phyloP scores from a whole-genome alignment of 2,888 invertebrate species.

The Tenthredo mesomela region DNA sequence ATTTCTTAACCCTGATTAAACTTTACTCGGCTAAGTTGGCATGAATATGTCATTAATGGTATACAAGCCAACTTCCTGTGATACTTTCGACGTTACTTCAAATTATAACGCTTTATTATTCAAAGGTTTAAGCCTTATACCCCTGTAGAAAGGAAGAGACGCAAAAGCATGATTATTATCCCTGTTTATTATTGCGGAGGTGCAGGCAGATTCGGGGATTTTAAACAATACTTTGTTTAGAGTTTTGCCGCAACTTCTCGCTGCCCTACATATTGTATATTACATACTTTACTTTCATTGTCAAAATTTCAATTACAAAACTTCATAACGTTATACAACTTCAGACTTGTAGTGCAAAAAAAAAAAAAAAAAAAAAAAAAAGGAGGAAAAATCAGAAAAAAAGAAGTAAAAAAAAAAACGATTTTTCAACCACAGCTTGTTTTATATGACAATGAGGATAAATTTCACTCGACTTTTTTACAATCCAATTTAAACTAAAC shows the following conservation, averaged over 20 bases:
- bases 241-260: neutral
- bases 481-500: neutral
- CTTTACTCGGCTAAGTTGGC: neutral
- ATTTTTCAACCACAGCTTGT: neutral
- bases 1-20: neutral
- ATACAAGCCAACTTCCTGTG: slow-evolving; percentile 1
- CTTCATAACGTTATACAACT: neutral
- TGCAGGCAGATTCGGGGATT: neutral
- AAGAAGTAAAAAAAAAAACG: neutral
- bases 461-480: neutral
- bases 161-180: slow-evolving; percentile 2
- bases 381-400: neutral
- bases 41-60: slow-evolving; percentile 38
- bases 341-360: neutral
- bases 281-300: neutral
- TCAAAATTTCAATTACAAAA: slow-evolving; percentile 24
- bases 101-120: slow-evolving; percentile 37
- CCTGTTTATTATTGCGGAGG: slow-evolving; percentile 12
- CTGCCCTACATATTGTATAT: neutral
- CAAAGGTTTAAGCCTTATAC: neutral
- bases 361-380: neutral
- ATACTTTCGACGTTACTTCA: slow-evolving; percentile 19
- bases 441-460: neutral
- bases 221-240: slow-evolving; percentile 4
- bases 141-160: neutral